Conservation (phyloP, 2,113 vertebrate genomes). For the Corythornis madagascariensis region DNA sequence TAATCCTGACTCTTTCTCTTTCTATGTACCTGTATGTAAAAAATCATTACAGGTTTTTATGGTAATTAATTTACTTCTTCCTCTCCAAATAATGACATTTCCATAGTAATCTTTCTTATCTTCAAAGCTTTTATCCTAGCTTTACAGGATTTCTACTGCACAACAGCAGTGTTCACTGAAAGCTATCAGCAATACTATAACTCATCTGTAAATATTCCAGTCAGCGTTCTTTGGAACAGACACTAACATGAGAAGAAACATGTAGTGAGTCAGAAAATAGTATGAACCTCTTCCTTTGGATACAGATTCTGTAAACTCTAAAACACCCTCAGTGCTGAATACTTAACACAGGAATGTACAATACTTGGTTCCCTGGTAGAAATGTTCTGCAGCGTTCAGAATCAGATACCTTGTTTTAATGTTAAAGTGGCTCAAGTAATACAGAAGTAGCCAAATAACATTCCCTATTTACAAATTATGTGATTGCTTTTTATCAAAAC, state of each 20-base stretch:
- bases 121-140: conserved; percentile 28
- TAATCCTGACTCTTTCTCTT: neutral
- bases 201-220: conserved; percentile 34
- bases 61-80: neutral
- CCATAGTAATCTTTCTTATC: conserved; percentile 27
- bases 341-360: accelerated
- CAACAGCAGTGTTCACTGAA: conserved; percentile 32
- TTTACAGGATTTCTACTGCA: conserved; percentile 46
- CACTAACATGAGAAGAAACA: neutral
- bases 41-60: neutral
- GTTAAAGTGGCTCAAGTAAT: neutral
- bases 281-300: neutral
- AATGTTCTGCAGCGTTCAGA: neutral
- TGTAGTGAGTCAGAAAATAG: neutral
- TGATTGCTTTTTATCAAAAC: neutral
- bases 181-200: conserved; percentile 18
- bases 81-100: conserved; percentile 43
- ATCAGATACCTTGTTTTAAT: neutral
- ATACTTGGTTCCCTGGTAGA: neutral
- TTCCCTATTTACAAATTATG: neutral
- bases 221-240: conserved; percentile 39
- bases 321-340: neutral
- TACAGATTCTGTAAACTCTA: neutral
- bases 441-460: neutral
- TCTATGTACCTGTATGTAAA: neutral